A percentile compares a stretch with the other conserved stretches of the same genome.
Evolutionary conservation across 2,797 vertebrate species (phyloP).

Genomic region (Paratrypauchen microcephalus): DNA sequence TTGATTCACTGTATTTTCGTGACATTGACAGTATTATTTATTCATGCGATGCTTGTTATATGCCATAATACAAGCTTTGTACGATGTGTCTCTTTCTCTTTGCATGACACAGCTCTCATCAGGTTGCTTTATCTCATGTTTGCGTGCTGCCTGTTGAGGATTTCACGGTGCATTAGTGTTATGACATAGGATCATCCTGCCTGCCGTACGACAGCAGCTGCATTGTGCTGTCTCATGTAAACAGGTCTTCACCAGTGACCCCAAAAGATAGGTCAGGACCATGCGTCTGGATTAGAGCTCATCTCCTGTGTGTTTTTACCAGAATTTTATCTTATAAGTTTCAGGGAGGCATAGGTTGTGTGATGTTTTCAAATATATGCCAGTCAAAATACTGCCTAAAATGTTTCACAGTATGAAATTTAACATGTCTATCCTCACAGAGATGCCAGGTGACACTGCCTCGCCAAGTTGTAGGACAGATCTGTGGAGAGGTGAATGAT

Average conservation of each 20-base stretch:
- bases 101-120: slow-evolving; percentile 15
- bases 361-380: background rate
- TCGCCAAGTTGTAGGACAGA: too few relatives aligned
- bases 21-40: slow-evolving; percentile 3
- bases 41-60: background rate
- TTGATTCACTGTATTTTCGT: background rate
- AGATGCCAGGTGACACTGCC: too few relatives aligned
- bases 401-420: background rate
- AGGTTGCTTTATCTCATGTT: slow-evolving; percentile 6
- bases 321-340: background rate
- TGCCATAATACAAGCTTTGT: background rate
- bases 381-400: too few relatives aligned
- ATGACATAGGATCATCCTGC: slow-evolving; percentile 8
- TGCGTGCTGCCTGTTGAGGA: slow-evolving; percentile 11
- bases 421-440: background rate
- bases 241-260: slow-evolving; percentile 1
- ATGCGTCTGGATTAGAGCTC: background rate
- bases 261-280: background rate
- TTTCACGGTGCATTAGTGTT: slow-evolving; percentile 23
- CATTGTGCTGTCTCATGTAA: slow-evolving; percentile 11
- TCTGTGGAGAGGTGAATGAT: too few relatives aligned
- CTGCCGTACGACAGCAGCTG: slow-evolving; percentile 15
- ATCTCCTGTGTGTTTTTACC: background rate
- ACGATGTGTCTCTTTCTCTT: slow-evolving; percentile 4
- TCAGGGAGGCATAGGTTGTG: background rate